These are phyloP conservation scores for Anableps anableps DNA, from an alignment of 2,797 vertebrate genomes.

Conservation along the genomic window DNA sequence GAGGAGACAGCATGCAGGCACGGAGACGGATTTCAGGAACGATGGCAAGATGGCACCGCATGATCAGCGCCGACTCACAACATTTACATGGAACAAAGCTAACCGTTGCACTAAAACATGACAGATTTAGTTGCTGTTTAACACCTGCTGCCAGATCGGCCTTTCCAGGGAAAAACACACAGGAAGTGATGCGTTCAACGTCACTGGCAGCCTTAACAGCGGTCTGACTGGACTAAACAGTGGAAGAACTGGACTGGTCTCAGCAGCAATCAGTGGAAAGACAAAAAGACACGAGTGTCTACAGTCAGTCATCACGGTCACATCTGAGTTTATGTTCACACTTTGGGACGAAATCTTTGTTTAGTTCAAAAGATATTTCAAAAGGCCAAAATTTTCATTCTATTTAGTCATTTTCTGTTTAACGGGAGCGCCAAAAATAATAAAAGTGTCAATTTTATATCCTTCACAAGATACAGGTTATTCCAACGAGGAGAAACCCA, in stretches of 20 bases:
- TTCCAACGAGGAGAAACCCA: background rate
- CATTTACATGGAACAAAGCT: conserved; percentile 51
- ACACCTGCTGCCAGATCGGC: conserved; percentile 56
- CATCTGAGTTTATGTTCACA: background rate
- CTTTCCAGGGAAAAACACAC: conserved; percentile 50
- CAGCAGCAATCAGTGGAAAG: background rate
- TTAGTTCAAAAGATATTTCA: background rate
- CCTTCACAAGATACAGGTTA: too few relatives aligned
- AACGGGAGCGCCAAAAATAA: too few relatives aligned
- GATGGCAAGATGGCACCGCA: conserved; percentile 45
- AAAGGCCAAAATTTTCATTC: too few relatives aligned
- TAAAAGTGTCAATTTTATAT: too few relatives aligned
- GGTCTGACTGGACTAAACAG: conserved; percentile 46
- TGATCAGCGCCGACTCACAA: conserved; percentile 30
- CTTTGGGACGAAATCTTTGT: background rate
- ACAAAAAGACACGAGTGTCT: conserved; percentile 12
- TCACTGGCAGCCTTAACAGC: conserved; percentile 28
- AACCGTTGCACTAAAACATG: conserved; percentile 47
- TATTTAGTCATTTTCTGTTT: too few relatives aligned
- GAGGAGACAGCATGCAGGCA: conserved; percentile 61
- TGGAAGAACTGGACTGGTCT: conserved; percentile 52
- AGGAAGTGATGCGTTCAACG: conserved; percentile 53
- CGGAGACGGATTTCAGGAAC: conserved; percentile 17
- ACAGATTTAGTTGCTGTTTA: conserved; percentile 59
- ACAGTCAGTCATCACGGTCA: background rate